Percentiles rank a stretch among this genome's conserved stretches.
Evolutionary conservation across 2,113 vertebrate genomes (phyloP).

Genomic region (Dicaeum eximium): DNA sequence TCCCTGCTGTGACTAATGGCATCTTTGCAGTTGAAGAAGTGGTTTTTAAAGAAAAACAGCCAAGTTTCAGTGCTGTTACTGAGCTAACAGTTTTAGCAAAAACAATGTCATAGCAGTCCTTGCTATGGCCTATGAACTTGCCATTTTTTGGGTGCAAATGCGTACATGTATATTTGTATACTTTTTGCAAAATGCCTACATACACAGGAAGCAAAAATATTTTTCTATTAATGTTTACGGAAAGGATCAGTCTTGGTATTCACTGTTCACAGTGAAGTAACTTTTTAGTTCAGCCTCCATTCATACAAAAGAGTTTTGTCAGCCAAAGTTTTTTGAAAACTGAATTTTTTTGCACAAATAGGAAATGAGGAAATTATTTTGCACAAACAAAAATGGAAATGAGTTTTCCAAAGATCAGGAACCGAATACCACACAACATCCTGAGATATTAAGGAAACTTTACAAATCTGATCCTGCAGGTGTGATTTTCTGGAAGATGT

Average conservation of each 20-base stretch:
- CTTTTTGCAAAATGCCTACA: background rate
- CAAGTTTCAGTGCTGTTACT: background rate
- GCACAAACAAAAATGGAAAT: background rate
- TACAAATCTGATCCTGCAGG: background rate
- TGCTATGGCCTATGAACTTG: background rate
- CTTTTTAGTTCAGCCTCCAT: background rate
- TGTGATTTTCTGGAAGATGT: background rate
- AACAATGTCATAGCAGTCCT: background rate
- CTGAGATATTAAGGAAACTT: background rate
- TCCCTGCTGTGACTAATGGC: conserved; percentile 55
- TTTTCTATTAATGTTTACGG: background rate
- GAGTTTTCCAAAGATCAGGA: background rate
- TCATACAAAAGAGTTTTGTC: background rate
- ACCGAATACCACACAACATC: background rate
- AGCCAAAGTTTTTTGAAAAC: background rate
- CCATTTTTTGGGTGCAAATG: background rate
- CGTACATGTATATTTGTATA: accelerated
- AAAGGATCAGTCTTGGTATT: background rate
- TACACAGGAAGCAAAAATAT: background rate
- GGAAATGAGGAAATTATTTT: no score
- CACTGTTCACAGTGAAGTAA: background rate
- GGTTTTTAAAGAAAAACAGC: conserved; percentile 36
- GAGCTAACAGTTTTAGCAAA: background rate
- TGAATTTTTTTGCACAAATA: background rate
- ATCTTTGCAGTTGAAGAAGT: conserved; percentile 20